phyloP scores from a whole-genome alignment of 2,797 vertebrate genomes.

The Pseudopleuronectes americanus region DNA sequence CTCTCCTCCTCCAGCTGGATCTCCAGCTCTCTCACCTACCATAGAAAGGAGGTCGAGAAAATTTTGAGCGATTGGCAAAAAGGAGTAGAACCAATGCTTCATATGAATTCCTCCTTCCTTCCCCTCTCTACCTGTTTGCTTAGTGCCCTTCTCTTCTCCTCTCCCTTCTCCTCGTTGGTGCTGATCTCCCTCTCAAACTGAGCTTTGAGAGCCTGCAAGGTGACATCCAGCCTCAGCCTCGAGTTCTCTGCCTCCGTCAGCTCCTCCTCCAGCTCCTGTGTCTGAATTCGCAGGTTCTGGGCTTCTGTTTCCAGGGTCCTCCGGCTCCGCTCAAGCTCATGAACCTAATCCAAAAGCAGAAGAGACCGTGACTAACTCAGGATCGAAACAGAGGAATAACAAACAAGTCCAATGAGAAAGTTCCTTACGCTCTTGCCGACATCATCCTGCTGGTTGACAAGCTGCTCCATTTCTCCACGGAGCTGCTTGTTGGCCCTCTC shows the following conservation, averaged over 20 bases:
- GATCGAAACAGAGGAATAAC: conserved; percentile 16
- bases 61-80: neutral
- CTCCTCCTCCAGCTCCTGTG: conserved; percentile 93
- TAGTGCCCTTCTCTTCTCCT: conserved; percentile 90
- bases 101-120: neutral
- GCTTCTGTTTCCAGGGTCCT: conserved; percentile 88
- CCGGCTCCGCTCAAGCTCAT: conserved; percentile 89
- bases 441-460: conserved; percentile 93
- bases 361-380: conserved; percentile 3
- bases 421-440: conserved; percentile 91
- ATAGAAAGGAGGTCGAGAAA: neutral
- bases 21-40: conserved; percentile 89
- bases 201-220: conserved; percentile 91
- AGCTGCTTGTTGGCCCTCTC: conserved; percentile 91
- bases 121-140: conserved; percentile 87
- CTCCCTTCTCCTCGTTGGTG: conserved; percentile 89
- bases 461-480: conserved; percentile 90
- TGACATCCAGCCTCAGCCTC: conserved; percentile 91
- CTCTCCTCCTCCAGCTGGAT: conserved; percentile 90
- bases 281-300: conserved; percentile 86
- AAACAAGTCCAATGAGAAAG: neutral
- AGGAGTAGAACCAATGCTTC: neutral
- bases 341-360: conserved; percentile 82
- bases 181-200: conserved; percentile 93
- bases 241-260: conserved; percentile 89